A percentile compares a stretch with the other conserved stretches of the same genome.
These are phyloP conservation scores for Ophiodon elongatus DNA, from an alignment of 2,113 vertebrate genomes.

Conservation along the genomic window DNA sequence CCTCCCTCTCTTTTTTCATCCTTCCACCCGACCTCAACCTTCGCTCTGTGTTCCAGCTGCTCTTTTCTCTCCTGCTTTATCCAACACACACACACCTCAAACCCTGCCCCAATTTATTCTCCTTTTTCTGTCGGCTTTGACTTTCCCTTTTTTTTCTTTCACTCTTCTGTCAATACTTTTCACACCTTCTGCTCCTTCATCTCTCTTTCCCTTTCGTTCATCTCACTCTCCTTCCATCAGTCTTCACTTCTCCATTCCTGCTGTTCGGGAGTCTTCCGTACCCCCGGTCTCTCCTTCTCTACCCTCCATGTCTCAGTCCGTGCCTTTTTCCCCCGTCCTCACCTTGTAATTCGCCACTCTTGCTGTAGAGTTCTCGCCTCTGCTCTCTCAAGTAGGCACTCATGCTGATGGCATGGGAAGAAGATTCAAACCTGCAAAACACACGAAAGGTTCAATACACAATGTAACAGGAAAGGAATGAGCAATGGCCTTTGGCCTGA, in stretches of 20 bases:
- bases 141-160: background rate
- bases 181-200: conserved; percentile 19
- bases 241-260: conserved; percentile 7
- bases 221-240: conserved; percentile 9
- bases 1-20: background rate
- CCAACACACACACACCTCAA: background rate
- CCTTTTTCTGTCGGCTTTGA: background rate
- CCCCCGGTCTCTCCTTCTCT: background rate
- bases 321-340: conserved; percentile 63
- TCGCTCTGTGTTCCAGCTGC: conserved; percentile 3
- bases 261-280: background rate
- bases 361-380: conserved; percentile 96
- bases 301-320: background rate
- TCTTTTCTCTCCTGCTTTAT: conserved; percentile 32
- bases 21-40: conserved; percentile 9
- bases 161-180: conserved; percentile 20
- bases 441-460: conserved; percentile 1
- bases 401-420: conserved; percentile 99
- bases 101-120: conserved; percentile 16
- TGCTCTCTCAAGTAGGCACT: conserved; percentile 97
- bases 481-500: background rate
- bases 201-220: conserved; percentile 4
- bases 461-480: background rate
- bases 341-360: conserved; percentile 99
- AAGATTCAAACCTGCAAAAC: conserved; percentile 91